These are phyloP conservation scores for Meta bourneti DNA, from an alignment of 2,888 invertebrate species.

Conservation along the genomic window DNA sequence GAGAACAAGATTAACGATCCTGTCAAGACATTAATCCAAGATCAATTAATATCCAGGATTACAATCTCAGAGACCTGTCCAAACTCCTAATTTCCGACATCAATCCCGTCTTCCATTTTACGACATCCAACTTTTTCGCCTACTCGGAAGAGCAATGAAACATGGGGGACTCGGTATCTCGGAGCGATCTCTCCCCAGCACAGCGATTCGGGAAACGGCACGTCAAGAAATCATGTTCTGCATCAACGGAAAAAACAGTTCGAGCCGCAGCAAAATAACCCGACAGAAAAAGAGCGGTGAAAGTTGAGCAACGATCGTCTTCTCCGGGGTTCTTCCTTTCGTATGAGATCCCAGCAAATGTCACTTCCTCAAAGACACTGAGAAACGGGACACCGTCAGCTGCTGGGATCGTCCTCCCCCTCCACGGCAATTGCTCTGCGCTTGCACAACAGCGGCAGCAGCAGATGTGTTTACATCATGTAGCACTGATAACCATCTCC, in stretches of 20 bases:
- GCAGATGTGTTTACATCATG: constrained; percentile 76
- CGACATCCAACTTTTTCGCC: too few species aligned
- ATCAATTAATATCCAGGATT: background rate
- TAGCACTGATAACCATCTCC: constrained; percentile 72
- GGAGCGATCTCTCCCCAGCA: constrained; percentile 8
- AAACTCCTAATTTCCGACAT: background rate
- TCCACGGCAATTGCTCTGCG: constrained; percentile 56
- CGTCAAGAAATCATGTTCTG: constrained; percentile 33
- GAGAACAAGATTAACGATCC: background rate
- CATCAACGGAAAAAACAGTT: constrained; percentile 52
- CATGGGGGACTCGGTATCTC: constrained; percentile 5
- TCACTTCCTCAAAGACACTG: constrained; percentile 67
- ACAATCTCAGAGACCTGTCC: background rate
- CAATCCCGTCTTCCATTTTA: background rate
- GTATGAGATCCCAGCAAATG: constrained; percentile 66
- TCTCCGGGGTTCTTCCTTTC: constrained; percentile 23
- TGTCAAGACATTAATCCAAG: background rate
- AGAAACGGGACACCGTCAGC: constrained; percentile 70
- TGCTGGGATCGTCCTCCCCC: constrained; percentile 31
- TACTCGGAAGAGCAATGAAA: too few species aligned
- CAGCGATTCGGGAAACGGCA: constrained; percentile 27
- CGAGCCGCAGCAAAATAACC: constrained; percentile 11
- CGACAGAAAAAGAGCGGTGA: constrained; percentile 19
- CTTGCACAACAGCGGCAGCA: constrained; percentile 58
- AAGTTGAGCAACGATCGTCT: constrained; percentile 46